Conservation (phyloP, 2,888 invertebrate genomes). For the Nomada ferruginata region DNA sequence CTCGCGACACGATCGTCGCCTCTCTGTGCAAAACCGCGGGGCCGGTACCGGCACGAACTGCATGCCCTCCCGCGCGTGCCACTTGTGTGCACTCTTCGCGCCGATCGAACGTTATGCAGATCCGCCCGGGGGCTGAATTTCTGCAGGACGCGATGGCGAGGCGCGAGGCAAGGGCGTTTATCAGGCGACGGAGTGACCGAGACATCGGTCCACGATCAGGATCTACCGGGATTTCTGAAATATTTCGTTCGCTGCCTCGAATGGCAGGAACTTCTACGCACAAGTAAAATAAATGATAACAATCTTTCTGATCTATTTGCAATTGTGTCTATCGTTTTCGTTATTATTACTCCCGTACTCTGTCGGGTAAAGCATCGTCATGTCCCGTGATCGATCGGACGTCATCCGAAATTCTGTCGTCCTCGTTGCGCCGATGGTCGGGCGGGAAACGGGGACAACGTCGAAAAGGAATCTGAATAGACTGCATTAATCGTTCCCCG, state of each 20-base stretch:
- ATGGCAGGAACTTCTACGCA: too few relatives aligned
- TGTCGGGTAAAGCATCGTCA: neutral
- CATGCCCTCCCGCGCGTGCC: slow-evolving; percentile 59
- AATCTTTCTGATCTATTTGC: too few relatives aligned
- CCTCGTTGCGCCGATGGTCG: slow-evolving; percentile 52
- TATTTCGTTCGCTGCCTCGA: neutral
- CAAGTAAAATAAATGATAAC: neutral
- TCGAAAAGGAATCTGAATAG: slow-evolving; percentile 67
- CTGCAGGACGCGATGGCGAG: slow-evolving; percentile 37
- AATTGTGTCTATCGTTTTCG: too few relatives aligned
- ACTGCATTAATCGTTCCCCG: slow-evolving; percentile 65
- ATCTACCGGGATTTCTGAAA: slow-evolving; percentile 9
- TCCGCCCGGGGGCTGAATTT: slow-evolving; percentile 53
- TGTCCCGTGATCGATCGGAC: slow-evolving; percentile 4
- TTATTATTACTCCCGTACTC: neutral
- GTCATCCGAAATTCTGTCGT: slow-evolving; percentile 43
- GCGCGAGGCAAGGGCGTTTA: slow-evolving; percentile 49
- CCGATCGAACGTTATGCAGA: slow-evolving; percentile 59
- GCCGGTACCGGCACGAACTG: slow-evolving; percentile 44
- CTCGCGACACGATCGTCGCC: slow-evolving; percentile 47
- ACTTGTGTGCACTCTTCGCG: slow-evolving; percentile 56
- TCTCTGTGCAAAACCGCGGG: slow-evolving; percentile 42
- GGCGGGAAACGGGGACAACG: slow-evolving; percentile 41
- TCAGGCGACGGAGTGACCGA: slow-evolving; percentile 44
- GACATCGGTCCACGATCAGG: slow-evolving; percentile 1